Evolutionary conservation across 2,113 vertebrate species (phyloP).

Genomic region (Panthera leo): DNA sequence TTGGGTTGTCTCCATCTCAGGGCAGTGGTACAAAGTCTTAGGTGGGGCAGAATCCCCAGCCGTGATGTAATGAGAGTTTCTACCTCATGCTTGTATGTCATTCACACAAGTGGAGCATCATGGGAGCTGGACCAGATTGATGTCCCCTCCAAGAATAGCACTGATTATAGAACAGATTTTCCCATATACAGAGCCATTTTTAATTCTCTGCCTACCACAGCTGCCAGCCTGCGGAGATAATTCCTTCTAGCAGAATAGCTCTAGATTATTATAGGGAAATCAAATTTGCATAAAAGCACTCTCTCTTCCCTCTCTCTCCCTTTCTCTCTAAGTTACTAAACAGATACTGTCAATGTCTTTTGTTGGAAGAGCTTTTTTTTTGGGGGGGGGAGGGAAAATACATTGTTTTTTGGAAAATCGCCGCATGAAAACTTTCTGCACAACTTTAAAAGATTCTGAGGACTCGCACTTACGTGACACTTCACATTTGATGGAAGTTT

Average conservation of each 20-base stretch:
- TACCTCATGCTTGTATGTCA: constrained; percentile 85
- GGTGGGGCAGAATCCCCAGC: constrained; percentile 59
- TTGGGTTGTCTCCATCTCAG: background rate
- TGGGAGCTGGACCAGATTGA: constrained; percentile 85
- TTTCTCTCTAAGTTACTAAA: constrained; percentile 84
- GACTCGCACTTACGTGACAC: background rate
- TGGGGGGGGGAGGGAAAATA: background rate
- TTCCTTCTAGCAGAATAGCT: constrained; percentile 90
- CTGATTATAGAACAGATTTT: constrained; percentile 90
- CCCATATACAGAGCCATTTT: constrained; percentile 91
- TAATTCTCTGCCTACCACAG: constrained; percentile 91
- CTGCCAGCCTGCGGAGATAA: constrained; percentile 90
- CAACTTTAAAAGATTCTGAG: background rate
- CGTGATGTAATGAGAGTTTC: constrained; percentile 86
- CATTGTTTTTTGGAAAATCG: background rate
- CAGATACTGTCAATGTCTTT: constrained; percentile 83
- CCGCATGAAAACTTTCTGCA: background rate
- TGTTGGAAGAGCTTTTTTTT: constrained; percentile 76
- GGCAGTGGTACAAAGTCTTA: background rate
- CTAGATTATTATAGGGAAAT: constrained; percentile 91
- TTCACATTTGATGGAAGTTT: background rate
- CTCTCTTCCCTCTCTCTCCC: constrained; percentile 79
- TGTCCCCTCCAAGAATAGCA: constrained; percentile 89
- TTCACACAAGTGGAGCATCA: constrained; percentile 80
- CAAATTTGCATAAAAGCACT: constrained; percentile 90